Evolutionary conservation across 2,888 invertebrate species (phyloP).

Genomic region (Athalia rosae): DNA sequence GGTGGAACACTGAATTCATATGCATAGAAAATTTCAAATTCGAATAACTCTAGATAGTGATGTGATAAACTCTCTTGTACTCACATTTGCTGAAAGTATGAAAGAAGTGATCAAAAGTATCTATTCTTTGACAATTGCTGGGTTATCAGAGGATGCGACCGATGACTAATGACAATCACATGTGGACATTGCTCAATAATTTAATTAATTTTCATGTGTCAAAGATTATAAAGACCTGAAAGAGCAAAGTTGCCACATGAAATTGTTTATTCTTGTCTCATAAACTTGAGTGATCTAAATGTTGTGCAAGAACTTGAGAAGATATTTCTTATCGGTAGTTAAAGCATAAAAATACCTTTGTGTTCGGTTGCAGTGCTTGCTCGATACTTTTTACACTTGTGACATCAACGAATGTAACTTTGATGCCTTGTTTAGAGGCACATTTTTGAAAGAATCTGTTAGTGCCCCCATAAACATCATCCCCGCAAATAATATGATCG

Average conservation of each 20-base stretch:
- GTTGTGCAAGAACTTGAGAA: too few species aligned
- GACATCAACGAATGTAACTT: slow-evolving; percentile 86
- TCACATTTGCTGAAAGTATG: background rate
- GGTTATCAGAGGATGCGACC: background rate
- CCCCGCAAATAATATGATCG: slow-evolving; percentile 92
- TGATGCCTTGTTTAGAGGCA: slow-evolving; percentile 81
- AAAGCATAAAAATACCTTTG: slow-evolving; percentile 81
- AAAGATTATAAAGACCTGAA: background rate
- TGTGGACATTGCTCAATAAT: slow-evolving; percentile 20
- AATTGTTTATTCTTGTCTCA: background rate
- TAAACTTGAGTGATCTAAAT: too few species aligned
- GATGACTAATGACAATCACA: background rate
- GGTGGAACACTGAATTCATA: background rate
- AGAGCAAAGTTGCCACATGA: background rate
- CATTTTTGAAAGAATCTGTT: slow-evolving; percentile 83
- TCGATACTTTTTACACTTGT: slow-evolving; percentile 80
- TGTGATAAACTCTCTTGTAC: too few species aligned
- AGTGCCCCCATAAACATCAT: slow-evolving; percentile 97
- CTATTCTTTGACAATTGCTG: slow-evolving; percentile 15
- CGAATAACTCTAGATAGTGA: too few species aligned
- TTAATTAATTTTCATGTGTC: background rate
- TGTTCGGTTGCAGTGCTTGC: slow-evolving; percentile 85
- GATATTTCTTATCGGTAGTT: background rate
- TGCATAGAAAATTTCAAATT: too few species aligned
- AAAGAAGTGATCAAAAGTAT: slow-evolving; percentile 47